Evolutionary conservation across 1,140 invertebrate species (phyloP).

Genomic region (Drosophila azteca): DNA sequence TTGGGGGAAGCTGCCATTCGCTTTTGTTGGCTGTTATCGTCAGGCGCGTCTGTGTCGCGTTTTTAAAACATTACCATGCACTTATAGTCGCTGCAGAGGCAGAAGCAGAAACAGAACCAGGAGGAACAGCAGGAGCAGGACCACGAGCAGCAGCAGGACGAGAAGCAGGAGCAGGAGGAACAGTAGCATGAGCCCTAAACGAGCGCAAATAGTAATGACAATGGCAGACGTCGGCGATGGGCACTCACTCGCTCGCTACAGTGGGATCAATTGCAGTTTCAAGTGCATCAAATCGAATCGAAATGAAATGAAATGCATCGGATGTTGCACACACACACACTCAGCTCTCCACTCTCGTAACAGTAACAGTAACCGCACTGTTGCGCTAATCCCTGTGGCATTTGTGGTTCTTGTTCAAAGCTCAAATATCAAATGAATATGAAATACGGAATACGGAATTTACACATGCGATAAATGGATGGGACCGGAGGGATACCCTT

Average conservation of each 20-base stretch:
- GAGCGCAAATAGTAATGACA: constrained; percentile 78
- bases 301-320: neutral
- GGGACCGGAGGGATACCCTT: too few relatives aligned
- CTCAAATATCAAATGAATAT: too few relatives aligned
- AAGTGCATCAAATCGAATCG: constrained; percentile 25
- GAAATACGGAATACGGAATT: too few relatives aligned
- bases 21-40: constrained; percentile 48
- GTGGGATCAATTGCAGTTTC: constrained; percentile 41
- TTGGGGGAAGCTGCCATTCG: neutral
- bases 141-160: constrained; percentile 26
- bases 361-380: too few relatives aligned
- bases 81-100: constrained; percentile 43
- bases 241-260: constrained; percentile 32
- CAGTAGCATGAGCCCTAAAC: constrained; percentile 60
- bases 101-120: constrained; percentile 1
- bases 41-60: constrained; percentile 50
- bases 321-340: too few relatives aligned
- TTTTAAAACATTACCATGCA: constrained; percentile 77
- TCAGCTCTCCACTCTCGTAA: too few relatives aligned
- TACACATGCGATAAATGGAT: too few relatives aligned
- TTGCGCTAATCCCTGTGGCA: too few relatives aligned
- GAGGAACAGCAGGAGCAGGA: constrained; percentile 11
- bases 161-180: constrained; percentile 2
- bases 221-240: constrained; percentile 30
- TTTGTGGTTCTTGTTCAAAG: too few relatives aligned